Conservation (phyloP, 1,140 invertebrate genomes). For the Euwallacea fornicatus region DNA sequence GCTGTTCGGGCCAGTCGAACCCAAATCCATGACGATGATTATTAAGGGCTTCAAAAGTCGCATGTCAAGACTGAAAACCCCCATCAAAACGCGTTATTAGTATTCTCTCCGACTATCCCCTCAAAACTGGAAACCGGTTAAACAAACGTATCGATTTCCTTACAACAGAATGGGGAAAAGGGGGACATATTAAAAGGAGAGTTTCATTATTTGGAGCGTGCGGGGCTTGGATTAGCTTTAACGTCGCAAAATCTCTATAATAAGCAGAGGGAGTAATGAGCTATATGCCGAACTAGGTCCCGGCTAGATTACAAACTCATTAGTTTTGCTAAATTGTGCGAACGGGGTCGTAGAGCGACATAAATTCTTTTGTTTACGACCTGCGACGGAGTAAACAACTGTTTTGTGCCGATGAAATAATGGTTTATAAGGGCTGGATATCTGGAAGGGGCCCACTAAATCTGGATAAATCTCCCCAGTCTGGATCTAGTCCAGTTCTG, state of each 20-base stretch:
- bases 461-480: no score
- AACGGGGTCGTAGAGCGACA: conserved; percentile 18
- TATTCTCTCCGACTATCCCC: no score
- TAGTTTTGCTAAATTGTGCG: conserved; percentile 27
- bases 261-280: conserved; percentile 20
- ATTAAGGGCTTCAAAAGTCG: no score
- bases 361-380: conserved; percentile 27
- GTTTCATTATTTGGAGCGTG: not conserved
- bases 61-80: no score
- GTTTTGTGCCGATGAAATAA: not conserved
- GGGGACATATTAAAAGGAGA: not conserved
- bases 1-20: no score
- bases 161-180: not conserved
- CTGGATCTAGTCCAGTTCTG: no score
- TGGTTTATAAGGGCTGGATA: no score
- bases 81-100: no score
- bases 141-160: not conserved
- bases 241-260: conserved; percentile 12
- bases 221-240: conserved; percentile 6
- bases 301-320: conserved; percentile 26
- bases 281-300: conserved; percentile 23
- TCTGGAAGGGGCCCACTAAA: no score
- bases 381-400: conserved; percentile 13
- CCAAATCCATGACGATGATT: no score
- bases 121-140: no score